Conservation (phyloP, 2,888 invertebrate species). For the Microctonus hyperodae region DNA sequence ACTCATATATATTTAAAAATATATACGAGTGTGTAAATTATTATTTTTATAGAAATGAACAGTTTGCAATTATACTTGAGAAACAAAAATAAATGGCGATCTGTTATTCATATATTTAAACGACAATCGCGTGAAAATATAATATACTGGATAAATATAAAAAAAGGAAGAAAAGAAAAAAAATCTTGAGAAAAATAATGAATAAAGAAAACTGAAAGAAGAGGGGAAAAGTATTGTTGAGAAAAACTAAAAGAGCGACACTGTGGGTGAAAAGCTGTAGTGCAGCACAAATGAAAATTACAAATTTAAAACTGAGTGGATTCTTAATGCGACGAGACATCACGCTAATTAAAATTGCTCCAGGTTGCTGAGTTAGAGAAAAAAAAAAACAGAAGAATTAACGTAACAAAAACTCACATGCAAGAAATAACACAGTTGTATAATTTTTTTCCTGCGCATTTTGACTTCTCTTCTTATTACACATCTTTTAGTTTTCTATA, state of each 20-base stretch:
- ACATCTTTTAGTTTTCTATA: background rate
- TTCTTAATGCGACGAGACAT: conserved; percentile 12
- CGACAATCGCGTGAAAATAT: too few species aligned
- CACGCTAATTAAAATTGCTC: conserved; percentile 13
- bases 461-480: background rate
- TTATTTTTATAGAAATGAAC: too few species aligned
- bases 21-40: too few species aligned
- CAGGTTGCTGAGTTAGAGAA: background rate
- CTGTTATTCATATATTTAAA: too few species aligned
- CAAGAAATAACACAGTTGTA: background rate
- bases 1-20: too few species aligned
- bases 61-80: background rate
- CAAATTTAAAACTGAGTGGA: conserved; percentile 10
- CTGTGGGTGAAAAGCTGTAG: background rate
- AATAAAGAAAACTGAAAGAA: background rate
- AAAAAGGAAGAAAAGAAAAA: background rate
- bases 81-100: background rate
- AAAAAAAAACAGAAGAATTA: background rate
- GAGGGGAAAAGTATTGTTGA: background rate
- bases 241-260: background rate
- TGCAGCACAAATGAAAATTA: conserved; percentile 12
- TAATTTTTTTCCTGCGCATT: background rate
- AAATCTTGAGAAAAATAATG: background rate
- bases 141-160: background rate
- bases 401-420: background rate